These are phyloP conservation scores for Picathartes gymnocephalus DNA, from an alignment of 2,113 vertebrate genomes.

Conservation along the genomic window DNA sequence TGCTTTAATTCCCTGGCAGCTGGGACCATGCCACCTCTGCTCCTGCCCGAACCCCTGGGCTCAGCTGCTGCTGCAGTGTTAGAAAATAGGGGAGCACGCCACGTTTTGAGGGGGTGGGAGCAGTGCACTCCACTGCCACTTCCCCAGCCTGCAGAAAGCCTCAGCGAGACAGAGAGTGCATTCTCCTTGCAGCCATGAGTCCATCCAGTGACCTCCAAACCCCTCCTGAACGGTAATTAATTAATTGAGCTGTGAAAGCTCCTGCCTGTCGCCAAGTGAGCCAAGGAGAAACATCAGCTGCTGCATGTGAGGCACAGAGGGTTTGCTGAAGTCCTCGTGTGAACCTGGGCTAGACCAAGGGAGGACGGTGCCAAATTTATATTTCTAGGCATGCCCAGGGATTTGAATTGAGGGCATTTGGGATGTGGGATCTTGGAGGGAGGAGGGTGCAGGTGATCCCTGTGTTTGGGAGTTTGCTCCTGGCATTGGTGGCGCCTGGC, in stretches of 20 bases:
- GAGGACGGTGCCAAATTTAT: neutral
- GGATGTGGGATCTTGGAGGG: neutral
- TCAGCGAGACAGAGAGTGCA: neutral
- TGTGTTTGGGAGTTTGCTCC: neutral
- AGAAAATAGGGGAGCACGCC: neutral
- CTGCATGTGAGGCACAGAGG: neutral
- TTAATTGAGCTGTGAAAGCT: slow-evolving; percentile 37
- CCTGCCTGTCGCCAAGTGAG: neutral
- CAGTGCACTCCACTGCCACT: neutral
- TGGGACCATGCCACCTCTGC: neutral
- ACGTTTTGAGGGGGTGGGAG: neutral
- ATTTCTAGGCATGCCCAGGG: neutral
- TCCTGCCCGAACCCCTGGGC: neutral
- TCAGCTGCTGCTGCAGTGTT: neutral
- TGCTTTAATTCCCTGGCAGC: neutral
- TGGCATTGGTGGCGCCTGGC: neutral
- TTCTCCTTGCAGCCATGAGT: neutral
- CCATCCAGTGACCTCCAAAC: slow-evolving; percentile 6
- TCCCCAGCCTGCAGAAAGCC: neutral
- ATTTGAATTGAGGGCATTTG: neutral
- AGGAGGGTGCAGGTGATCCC: neutral
- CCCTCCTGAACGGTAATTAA: slow-evolving; percentile 16
- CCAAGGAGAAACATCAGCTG: neutral
- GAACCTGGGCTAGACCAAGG: neutral
- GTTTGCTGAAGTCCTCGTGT: neutral